Evolutionary conservation across 2,113 vertebrate species (phyloP).

Genomic region (Cygnus atratus): DNA sequence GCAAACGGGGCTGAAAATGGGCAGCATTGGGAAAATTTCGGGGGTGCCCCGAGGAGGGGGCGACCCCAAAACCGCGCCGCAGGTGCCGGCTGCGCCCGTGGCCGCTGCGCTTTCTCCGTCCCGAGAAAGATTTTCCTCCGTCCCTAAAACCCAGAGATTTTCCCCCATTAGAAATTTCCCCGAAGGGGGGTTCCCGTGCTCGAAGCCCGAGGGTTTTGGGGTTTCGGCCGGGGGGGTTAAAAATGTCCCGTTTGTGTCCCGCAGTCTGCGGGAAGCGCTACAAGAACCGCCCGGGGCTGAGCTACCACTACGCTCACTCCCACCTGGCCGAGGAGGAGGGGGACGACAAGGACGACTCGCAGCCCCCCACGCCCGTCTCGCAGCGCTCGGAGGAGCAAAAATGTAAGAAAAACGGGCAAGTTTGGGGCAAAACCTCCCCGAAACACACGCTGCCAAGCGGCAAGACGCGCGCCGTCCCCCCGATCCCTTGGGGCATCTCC

Average conservation of each 20-base stretch:
- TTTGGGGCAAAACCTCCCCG: no score
- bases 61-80: no score
- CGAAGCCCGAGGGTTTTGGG: fast-evolving
- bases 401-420: conserved; percentile 69
- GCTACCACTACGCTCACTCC: conserved; percentile 97
- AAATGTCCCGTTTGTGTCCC: not conserved
- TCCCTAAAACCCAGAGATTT: no score
- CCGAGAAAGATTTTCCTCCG: no score
- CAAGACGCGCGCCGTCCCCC: fast-evolving
- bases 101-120: fast-evolving
- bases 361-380: conserved; percentile 81
- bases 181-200: not conserved
- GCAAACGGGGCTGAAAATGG: fast-evolving
- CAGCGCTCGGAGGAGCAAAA: conserved; percentile 88
- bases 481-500: fast-evolving
- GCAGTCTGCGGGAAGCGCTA: conserved; percentile 97
- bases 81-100: fast-evolving
- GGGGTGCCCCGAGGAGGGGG: not conserved
- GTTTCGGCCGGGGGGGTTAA: not conserved
- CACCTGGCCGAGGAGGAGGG: conserved; percentile 97
- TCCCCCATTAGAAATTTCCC: no score
- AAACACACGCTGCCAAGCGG: no score
- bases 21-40: no score
- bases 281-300: conserved; percentile 95
- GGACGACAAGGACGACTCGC: conserved; percentile 89